These are phyloP conservation scores for Lacanobia wlatinum DNA, from an alignment of 2,888 invertebrate species.

Conservation along the genomic window DNA sequence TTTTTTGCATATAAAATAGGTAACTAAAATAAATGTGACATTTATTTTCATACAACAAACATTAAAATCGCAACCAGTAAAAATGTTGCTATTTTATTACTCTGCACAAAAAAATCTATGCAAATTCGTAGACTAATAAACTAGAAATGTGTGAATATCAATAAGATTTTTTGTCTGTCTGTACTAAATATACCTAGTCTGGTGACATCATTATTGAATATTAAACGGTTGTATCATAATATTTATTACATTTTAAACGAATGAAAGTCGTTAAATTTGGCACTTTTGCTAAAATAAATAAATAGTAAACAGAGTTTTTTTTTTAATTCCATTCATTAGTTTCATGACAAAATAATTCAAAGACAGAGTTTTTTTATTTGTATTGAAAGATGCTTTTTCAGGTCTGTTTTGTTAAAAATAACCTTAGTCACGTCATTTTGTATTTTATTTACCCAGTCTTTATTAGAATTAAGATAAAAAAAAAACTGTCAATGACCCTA, in stretches of 20 bases:
- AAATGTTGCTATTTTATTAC: slow-evolving; percentile 19
- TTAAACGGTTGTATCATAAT: slow-evolving; percentile 10
- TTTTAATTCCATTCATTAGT: slow-evolving; percentile 3
- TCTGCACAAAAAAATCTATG: slow-evolving; percentile 30
- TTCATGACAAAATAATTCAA: neutral
- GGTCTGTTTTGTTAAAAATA: too few relatives aligned
- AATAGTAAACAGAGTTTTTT: neutral
- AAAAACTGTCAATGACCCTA: too few relatives aligned
- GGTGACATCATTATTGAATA: slow-evolving; percentile 38
- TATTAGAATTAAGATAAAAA: neutral
- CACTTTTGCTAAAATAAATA: slow-evolving; percentile 15
- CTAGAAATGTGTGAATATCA: slow-evolving; percentile 23
- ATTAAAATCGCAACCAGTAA: slow-evolving; percentile 1
- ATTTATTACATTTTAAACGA: slow-evolving; percentile 28
- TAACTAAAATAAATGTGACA: slow-evolving; percentile 9
- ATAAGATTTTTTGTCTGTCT: slow-evolving; percentile 27
- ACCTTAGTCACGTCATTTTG: neutral
- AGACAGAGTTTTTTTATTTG: neutral
- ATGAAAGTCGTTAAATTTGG: slow-evolving; percentile 6
- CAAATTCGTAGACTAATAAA: slow-evolving; percentile 42
- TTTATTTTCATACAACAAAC: slow-evolving; percentile 18
- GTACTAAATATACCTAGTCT: neutral
- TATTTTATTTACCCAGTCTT: neutral
- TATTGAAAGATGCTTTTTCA: neutral
- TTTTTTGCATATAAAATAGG: neutral